Conservation (phyloP, 2,797 vertebrate species). For the Hypotaenidia okinawae region DNA sequence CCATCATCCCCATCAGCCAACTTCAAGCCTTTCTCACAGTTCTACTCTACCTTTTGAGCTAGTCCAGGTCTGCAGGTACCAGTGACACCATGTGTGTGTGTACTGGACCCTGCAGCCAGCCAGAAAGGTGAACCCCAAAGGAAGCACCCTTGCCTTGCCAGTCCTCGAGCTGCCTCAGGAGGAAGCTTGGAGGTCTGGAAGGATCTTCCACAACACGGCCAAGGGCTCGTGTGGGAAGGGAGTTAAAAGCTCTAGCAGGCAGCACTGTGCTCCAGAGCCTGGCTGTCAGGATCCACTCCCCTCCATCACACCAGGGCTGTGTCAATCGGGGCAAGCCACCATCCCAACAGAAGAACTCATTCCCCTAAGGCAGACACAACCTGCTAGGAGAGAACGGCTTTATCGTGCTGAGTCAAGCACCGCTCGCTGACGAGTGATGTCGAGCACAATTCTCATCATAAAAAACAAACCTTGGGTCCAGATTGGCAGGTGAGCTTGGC, state of each 20-base stretch:
- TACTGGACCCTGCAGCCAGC: not conserved
- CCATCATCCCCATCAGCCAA: not conserved
- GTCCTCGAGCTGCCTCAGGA: not conserved
- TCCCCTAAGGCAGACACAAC: not conserved
- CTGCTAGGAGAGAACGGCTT: not conserved
- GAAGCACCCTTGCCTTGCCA: not conserved
- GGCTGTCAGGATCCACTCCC: not conserved
- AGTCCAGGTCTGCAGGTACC: not conserved
- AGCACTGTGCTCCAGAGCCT: not conserved
- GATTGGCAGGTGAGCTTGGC: not conserved
- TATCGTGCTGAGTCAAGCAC: not conserved
- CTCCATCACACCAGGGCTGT: not conserved
- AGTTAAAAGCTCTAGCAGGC: not conserved
- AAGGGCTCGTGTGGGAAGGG: not conserved
- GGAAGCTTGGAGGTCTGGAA: not conserved
- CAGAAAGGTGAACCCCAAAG: not conserved
- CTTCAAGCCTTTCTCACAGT: not conserved
- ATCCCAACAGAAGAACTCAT: not conserved
- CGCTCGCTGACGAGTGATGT: not conserved
- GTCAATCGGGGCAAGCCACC: not conserved
- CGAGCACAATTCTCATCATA: not conserved
- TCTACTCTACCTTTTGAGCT: not conserved
- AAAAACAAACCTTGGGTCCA: not conserved
- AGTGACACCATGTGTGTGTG: rapidly evolving
- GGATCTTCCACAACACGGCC: not conserved